phyloP scores from a whole-genome alignment of 30 jellyfish, hydroid and myxozoan genomes.

The Nemopilema nomurai region DNA sequence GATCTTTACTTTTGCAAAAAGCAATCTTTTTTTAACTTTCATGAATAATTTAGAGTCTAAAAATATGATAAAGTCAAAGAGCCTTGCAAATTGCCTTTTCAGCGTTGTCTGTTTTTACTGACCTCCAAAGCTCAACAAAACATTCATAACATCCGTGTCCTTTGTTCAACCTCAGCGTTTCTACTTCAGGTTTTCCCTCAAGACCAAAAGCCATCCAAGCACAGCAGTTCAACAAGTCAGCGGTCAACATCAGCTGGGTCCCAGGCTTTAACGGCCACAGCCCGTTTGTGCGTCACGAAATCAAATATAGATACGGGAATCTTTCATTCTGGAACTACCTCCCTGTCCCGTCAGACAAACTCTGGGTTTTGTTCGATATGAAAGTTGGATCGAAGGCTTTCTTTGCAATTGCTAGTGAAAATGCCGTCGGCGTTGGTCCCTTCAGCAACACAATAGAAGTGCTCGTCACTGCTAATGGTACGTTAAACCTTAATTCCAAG shows the following conservation, averaged over 20 bases:
- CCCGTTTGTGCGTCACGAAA: conserved; percentile 51
- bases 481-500: neutral
- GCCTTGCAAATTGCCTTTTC: no score
- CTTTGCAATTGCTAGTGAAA: conserved; percentile 83
- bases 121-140: neutral
- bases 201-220: conserved; percentile 61
- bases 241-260: conserved; percentile 84
- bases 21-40: no score
- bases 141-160: no score
- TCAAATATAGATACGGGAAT: conserved; percentile 42
- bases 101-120: no score
- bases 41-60: no score
- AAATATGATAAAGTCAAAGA: no score
- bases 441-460: conserved; percentile 64
- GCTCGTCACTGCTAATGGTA: conserved; percentile 59
- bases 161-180: neutral
- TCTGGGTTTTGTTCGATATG: conserved; percentile 56
- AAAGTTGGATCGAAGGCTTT: conserved; percentile 8
- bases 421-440: conserved; percentile 74
- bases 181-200: conserved; percentile 70
- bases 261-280: conserved; percentile 73
- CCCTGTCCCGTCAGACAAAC: conserved; percentile 9
- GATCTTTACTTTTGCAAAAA: no score
- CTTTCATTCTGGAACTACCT: conserved; percentile 28
- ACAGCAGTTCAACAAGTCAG: conserved; percentile 12